Conservation (phyloP, 2,888 invertebrate genomes). For the Ditylenchus weischeri region DNA sequence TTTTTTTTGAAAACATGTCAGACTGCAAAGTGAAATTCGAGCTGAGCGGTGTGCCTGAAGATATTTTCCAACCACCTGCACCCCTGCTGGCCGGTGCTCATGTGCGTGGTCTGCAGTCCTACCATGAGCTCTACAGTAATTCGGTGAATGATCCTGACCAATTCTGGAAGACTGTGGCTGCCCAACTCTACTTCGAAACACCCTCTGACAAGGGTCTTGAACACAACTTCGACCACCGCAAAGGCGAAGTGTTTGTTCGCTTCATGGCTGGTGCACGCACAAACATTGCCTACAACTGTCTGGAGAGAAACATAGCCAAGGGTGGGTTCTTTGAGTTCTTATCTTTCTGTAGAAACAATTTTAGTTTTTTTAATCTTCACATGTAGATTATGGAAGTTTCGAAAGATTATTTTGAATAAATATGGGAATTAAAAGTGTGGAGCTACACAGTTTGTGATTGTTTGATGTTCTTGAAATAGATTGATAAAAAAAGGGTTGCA, state of each 20-base stretch:
- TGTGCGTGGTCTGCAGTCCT: conserved; percentile 46
- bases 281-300: conserved; percentile 88
- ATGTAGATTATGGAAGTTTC: neutral
- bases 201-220: conserved; percentile 71
- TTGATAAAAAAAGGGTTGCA: too few relatives aligned
- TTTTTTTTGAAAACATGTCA: conserved; percentile 1
- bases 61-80: conserved; percentile 54
- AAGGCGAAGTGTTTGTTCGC: conserved; percentile 84
- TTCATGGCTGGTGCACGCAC: conserved; percentile 82
- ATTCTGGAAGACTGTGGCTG: conserved; percentile 90
- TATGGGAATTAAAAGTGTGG: neutral
- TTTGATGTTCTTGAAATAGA: too few relatives aligned
- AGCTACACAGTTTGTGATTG: too few relatives aligned
- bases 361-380: neutral
- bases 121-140: conserved; percentile 60
- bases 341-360: neutral
- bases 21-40: conserved; percentile 19
- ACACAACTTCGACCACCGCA: conserved; percentile 83
- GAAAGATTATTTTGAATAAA: neutral
- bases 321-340: conserved; percentile 68
- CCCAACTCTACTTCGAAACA: conserved; percentile 84
- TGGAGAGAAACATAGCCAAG: conserved; percentile 87
- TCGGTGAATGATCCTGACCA: conserved; percentile 82
- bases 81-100: conserved; percentile 55
- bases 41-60: conserved; percentile 25